Conservation (phyloP, 2,888 invertebrate species). For the Heliothis peltigera region DNA sequence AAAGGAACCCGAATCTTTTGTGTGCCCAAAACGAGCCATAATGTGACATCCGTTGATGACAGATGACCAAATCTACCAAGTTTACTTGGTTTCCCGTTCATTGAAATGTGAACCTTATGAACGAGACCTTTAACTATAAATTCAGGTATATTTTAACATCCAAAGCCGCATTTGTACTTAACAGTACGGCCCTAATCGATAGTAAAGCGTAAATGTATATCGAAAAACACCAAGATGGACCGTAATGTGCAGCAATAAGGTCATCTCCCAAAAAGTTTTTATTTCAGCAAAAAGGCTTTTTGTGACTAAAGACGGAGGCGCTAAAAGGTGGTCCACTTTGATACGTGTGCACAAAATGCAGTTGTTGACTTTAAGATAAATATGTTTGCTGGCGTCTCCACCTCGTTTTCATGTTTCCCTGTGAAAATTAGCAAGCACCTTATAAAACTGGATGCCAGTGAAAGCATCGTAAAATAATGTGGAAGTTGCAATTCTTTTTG, state of each 20-base stretch:
- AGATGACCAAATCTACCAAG: slow-evolving; percentile 72
- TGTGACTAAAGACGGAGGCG: slow-evolving; percentile 82
- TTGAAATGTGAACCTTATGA: slow-evolving; percentile 54
- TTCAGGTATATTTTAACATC: not conserved
- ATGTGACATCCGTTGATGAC: slow-evolving; percentile 87
- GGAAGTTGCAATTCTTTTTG: slow-evolving; percentile 21
- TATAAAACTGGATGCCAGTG: slow-evolving; percentile 38
- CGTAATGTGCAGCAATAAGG: accelerated
- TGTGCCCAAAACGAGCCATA: slow-evolving; percentile 70
- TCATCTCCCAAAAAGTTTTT: slow-evolving; percentile 40
- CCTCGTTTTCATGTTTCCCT: slow-evolving; percentile 64
- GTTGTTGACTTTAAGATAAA: slow-evolving; percentile 75
- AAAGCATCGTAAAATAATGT: slow-evolving; percentile 23
- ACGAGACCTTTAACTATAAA: accelerated
- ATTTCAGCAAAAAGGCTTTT: slow-evolving; percentile 69
- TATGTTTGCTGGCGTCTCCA: slow-evolving; percentile 66
- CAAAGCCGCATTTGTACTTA: not conserved
- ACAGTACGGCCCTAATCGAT: accelerated
- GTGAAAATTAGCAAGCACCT: slow-evolving; percentile 73
- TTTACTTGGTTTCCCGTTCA: slow-evolving; percentile 1
- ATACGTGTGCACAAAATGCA: slow-evolving; percentile 65
- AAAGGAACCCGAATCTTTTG: slow-evolving; percentile 68
- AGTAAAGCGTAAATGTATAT: not conserved
- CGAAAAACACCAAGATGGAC: not conserved
- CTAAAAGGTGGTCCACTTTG: slow-evolving; percentile 82